A percentile compares a stretch with the other conserved stretches of the same genome.
Conservation (phyloP, 2,113 vertebrate genomes). For the Nicator chloris region DNA sequence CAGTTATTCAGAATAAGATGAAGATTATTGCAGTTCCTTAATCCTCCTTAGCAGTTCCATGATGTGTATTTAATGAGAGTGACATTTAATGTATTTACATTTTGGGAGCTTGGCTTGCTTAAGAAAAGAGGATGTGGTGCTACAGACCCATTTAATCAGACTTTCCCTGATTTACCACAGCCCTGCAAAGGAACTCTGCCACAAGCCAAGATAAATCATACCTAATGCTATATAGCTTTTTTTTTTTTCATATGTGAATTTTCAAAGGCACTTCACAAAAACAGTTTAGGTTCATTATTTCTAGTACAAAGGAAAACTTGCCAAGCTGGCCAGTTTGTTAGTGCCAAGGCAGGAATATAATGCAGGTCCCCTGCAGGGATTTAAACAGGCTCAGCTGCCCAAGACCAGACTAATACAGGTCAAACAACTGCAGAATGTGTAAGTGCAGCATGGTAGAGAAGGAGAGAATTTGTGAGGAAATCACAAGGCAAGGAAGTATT, state of each 20-base stretch:
- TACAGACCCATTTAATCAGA: neutral
- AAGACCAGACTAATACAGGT: neutral
- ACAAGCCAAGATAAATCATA: neutral
- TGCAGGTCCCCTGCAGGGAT: neutral
- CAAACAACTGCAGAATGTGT: neutral
- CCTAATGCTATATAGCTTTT: neutral
- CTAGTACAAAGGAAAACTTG: neutral
- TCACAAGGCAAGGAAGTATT: neutral
- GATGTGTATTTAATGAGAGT: neutral
- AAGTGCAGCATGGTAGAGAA: neutral
- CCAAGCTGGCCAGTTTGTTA: neutral
- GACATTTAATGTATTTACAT: neutral
- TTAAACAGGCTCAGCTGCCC: neutral
- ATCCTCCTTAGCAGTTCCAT: neutral
- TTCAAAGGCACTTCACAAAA: neutral
- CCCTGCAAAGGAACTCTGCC: neutral
- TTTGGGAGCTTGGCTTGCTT: neutral
- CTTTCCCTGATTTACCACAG: neutral
- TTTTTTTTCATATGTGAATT: neutral
- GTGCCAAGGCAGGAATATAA: neutral
- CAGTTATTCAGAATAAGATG: neutral
- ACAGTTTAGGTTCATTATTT: neutral
- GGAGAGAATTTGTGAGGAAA: neutral
- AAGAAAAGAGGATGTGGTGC: neutral
- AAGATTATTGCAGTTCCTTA: neutral